Percentiles rank a stretch among this genome's conserved stretches.
Conservation (phyloP, 1,140 invertebrate species). For the Alviniconcha marisindica region DNA sequence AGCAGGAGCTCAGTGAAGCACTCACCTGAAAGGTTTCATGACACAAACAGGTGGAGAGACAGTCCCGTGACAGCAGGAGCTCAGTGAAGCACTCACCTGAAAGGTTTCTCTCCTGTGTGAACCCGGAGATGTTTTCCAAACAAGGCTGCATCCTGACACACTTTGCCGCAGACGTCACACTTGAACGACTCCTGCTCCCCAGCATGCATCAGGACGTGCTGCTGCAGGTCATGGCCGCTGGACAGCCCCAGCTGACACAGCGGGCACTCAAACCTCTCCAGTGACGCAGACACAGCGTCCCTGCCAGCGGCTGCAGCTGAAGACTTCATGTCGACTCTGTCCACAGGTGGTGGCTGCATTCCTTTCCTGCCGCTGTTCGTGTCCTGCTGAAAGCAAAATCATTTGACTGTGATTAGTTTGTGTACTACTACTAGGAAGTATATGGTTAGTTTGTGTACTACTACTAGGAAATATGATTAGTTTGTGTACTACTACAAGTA, state of each 20-base stretch:
- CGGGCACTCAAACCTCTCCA: constrained; percentile 16
- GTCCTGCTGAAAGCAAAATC: too few relatives aligned
- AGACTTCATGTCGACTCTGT: not conserved
- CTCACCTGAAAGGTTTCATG: constrained; percentile 17
- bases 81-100: constrained; percentile 33
- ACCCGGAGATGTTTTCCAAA: constrained; percentile 26
- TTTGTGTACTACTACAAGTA: too few relatives aligned
- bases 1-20: too few relatives aligned
- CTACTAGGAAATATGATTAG: too few relatives aligned
- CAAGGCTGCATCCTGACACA: not conserved
- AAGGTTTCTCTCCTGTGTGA: constrained; percentile 26
- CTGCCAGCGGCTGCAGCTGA: not conserved
- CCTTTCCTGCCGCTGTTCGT: not conserved
- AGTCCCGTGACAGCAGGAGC: too few relatives aligned
- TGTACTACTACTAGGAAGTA: too few relatives aligned
- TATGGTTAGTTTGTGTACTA: too few relatives aligned
- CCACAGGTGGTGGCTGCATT: not conserved
- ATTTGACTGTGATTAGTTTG: too few relatives aligned
- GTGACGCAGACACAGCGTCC: not conserved
- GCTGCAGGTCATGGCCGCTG: constrained; percentile 22
- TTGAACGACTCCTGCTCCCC: constrained; percentile 21
- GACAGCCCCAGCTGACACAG: constrained; percentile 22
- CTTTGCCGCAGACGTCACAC: constrained; percentile 1
- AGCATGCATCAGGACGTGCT: constrained; percentile 14
- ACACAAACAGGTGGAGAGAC: too few relatives aligned